These are phyloP conservation scores for Callocephalon fimbriatum DNA, from an alignment of 2,113 vertebrate genomes.

Conservation along the genomic window DNA sequence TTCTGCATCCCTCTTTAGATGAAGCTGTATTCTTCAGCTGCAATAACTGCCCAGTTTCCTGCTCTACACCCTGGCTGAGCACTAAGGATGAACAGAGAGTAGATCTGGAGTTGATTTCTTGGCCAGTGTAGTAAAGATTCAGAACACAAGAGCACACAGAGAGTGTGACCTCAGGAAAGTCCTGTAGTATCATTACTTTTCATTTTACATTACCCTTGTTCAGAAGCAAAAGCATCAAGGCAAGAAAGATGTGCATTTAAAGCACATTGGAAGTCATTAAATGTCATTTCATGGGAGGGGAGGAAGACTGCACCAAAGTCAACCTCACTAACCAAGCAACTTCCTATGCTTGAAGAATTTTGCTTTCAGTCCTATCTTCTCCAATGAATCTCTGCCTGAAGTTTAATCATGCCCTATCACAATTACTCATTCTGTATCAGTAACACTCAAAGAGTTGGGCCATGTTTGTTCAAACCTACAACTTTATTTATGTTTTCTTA, in stretches of 20 bases:
- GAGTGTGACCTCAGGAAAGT: background rate
- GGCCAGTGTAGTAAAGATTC: background rate
- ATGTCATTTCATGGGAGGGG: background rate
- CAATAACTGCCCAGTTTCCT: background rate
- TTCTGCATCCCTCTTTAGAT: background rate
- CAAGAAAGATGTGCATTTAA: background rate
- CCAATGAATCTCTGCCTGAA: background rate
- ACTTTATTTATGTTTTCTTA: background rate
- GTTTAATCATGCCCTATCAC: slow-evolving; percentile 34
- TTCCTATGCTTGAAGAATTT: background rate
- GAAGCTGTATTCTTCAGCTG: background rate
- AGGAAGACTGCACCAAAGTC: background rate
- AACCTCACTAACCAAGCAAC: background rate
- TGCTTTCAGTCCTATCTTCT: background rate
- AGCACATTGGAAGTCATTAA: background rate
- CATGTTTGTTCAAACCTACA: background rate
- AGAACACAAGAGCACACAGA: background rate
- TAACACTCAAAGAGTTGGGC: background rate
- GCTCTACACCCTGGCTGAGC: background rate
- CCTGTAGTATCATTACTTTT: background rate
- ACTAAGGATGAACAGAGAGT: background rate
- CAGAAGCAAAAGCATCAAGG: background rate
- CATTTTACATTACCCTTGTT: background rate
- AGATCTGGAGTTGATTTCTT: background rate
- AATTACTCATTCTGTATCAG: slow-evolving; percentile 29